Conservation (phyloP, 1,140 invertebrate species). For the Odontomachus brunneus region DNA sequence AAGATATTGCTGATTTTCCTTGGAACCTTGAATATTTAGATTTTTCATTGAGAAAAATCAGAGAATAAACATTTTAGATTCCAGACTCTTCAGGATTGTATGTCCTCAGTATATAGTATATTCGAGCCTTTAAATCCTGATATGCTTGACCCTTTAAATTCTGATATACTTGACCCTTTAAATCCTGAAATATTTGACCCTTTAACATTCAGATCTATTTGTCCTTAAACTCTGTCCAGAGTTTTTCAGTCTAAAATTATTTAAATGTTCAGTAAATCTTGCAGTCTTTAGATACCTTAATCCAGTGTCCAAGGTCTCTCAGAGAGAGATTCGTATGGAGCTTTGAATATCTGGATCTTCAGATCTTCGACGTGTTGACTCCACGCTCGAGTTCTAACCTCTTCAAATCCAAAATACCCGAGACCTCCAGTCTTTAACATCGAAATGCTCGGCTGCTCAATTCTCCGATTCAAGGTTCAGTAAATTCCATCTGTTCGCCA, state of each 20-base stretch:
- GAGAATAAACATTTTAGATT: background rate
- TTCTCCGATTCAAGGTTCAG: background rate
- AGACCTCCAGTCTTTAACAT: background rate
- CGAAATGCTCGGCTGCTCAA: background rate
- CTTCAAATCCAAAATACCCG: background rate
- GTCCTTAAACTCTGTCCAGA: too few species aligned
- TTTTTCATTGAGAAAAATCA: background rate
- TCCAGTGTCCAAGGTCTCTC: background rate
- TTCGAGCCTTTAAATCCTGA: background rate
- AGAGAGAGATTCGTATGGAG: background rate
- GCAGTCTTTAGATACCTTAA: too few species aligned
- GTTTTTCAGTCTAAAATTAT: too few species aligned
- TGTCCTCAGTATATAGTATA: background rate
- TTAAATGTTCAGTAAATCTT: background rate
- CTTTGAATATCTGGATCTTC: conserved; percentile 4
- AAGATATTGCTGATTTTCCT: background rate
- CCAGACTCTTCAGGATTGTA: background rate
- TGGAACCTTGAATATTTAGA: background rate
- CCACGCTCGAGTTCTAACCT: background rate
- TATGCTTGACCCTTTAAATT: background rate
- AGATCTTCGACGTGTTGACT: background rate
- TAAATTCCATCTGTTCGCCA: background rate
- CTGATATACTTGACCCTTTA: background rate
- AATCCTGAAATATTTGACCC: background rate
- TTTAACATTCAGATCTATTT: too few species aligned